A percentile compares a stretch with the other conserved stretches of the same genome.
phyloP scores from a whole-genome alignment of 2,888 invertebrate species.

The Oegoconia quadripuncta region DNA sequence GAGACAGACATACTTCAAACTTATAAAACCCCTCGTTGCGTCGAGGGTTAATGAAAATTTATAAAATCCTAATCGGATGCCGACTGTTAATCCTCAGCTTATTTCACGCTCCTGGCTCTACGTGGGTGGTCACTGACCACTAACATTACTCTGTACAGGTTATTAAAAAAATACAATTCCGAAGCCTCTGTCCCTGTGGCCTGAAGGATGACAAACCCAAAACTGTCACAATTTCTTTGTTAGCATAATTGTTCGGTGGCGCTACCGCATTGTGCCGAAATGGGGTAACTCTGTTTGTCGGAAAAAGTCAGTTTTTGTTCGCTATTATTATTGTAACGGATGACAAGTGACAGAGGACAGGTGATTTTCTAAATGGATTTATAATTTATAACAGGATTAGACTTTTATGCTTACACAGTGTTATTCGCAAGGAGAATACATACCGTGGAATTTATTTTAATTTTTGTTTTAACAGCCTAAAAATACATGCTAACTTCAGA shows the following conservation, averaged over 20 bases:
- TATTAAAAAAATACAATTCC: conserved; percentile 23
- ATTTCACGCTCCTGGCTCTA: conserved; percentile 44
- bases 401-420: conserved; percentile 16
- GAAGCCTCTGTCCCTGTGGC: conserved; percentile 51
- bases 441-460: too few species aligned
- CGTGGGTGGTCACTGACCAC: conserved; percentile 45
- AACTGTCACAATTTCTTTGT: conserved; percentile 64
- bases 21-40: too few species aligned
- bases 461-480: too few species aligned
- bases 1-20: too few species aligned
- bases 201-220: conserved; percentile 46
- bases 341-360: conserved; percentile 51
- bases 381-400: conserved; percentile 28
- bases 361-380: conserved; percentile 41
- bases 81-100: conserved; percentile 43
- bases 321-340: conserved; percentile 27
- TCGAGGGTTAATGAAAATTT: neutral
- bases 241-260: conserved; percentile 57
- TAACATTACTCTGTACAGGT: conserved; percentile 28
- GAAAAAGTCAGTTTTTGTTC: conserved; percentile 61
- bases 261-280: conserved; percentile 60
- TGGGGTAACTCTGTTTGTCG: conserved; percentile 40
- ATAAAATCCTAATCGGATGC: conserved; percentile 27
- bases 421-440: neutral
- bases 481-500: too few species aligned